Evolutionary conservation across 2,888 invertebrate species (phyloP).

Genomic region (Iphiclides podalirius): DNA sequence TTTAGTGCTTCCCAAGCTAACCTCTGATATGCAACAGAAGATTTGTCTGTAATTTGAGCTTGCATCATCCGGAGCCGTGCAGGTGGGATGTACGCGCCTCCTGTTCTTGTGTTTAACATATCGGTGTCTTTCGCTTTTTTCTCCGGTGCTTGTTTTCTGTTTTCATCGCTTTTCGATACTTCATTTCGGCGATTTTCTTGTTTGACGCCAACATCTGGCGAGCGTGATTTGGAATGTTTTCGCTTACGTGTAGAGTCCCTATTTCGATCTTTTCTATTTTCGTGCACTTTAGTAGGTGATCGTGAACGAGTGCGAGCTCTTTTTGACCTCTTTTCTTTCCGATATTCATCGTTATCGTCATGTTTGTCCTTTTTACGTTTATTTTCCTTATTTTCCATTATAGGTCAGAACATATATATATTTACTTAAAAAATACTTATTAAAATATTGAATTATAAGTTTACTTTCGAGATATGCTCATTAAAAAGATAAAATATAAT

Average conservation of each 20-base stretch:
- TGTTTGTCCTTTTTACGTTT: slow-evolving; percentile 58
- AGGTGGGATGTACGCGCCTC: slow-evolving; percentile 98
- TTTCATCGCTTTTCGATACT: slow-evolving; percentile 34
- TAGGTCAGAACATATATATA: background rate
- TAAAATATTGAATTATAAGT: background rate
- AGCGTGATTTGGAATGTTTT: slow-evolving; percentile 53
- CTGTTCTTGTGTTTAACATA: slow-evolving; percentile 89
- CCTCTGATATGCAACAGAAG: slow-evolving; percentile 96
- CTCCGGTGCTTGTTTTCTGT: slow-evolving; percentile 46
- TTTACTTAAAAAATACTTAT: background rate
- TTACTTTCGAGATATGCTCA: background rate
- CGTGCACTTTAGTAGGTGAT: slow-evolving; percentile 41
- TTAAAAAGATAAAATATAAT: background rate
- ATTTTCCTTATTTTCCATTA: slow-evolving; percentile 53
- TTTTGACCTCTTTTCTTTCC: slow-evolving; percentile 51
- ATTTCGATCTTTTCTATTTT: slow-evolving; percentile 36
- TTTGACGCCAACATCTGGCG: slow-evolving; percentile 43
- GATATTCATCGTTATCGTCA: slow-evolving; percentile 49
- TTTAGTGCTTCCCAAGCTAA: slow-evolving; percentile 99
- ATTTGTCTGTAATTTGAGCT: slow-evolving; percentile 96
- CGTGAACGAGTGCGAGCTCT: slow-evolving; percentile 51
- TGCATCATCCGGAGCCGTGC: slow-evolving; percentile 97
- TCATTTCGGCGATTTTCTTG: slow-evolving; percentile 44
- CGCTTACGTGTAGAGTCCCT: slow-evolving; percentile 54
- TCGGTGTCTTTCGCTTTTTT: slow-evolving; percentile 76